Base-by-base conservation (phyloP, 1,140 invertebrate species). In the Bathynomus jamesi region DNA sequence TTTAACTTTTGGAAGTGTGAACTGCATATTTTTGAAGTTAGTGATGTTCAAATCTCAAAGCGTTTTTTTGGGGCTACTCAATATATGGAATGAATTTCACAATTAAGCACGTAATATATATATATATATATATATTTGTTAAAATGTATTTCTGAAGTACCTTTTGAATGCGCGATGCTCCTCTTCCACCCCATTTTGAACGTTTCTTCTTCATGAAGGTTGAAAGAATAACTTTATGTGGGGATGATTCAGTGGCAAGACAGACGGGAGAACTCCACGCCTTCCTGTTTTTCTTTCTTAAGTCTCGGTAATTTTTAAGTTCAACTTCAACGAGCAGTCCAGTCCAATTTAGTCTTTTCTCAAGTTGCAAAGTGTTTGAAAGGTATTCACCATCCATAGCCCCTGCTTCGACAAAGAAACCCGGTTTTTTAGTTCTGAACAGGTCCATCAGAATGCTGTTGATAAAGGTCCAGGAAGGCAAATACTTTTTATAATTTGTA, bases 291-390 rank as follows among this genome's bases (percentile, higher is more conserved):
- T 77, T 79, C 4, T 25, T 71, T 61, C 53, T 72, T 11, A 83
- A 63, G 30, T 69, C 61, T 4, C 65, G 60, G 64, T 75, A 82
- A 25, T 76, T 80, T 10, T 46, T 30, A 27, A 78, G 78, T 73
- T 81, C 80, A 2, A 80, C 77, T 73, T 83, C 82, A 8, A 83
- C 79, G 17, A 83, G 73, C 24, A 83, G 60, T 10, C 82, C 82
- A 13, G 60, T 76, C 82, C 82, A 83, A 21, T 73, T 60, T 27
- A 74, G 69, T 0, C 67, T 64, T 61, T 73, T 61, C 67, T 83
- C 82, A 25, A 83, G 72, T 60, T 74, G 75, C 8, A 83, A 53
- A 0, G 81, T 80, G 70, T 83, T 83, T 0, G 82, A 83, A 4
- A 77, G 72, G 21, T n/a, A 65, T 67, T 81, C 80, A 1, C 82